phyloP scores from a whole-genome alignment of 2,113 vertebrate species.

The Eonycteris spelaea region DNA sequence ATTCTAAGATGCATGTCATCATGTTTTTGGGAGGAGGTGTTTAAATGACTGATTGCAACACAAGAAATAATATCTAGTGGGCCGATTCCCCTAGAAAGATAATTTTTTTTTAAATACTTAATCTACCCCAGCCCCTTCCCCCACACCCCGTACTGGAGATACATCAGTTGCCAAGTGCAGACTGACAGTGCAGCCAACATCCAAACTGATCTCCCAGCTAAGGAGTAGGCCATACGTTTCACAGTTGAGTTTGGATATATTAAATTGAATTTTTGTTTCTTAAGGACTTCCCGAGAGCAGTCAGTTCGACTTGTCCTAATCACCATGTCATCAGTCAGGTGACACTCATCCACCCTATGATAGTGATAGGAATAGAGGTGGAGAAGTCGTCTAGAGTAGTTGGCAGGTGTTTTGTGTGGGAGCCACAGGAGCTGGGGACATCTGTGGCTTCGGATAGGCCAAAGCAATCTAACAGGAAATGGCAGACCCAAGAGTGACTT shows the following conservation, averaged over 20 bases:
- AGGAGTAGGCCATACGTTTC: background rate
- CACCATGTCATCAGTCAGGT: background rate
- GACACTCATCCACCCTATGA: background rate
- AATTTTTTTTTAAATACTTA: background rate
- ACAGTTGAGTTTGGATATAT: background rate
- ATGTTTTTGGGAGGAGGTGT: background rate
- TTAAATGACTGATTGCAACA: background rate
- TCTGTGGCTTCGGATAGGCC: background rate
- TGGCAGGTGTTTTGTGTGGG: background rate
- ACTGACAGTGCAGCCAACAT: background rate
- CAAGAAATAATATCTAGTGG: background rate
- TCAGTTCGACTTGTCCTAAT: background rate
- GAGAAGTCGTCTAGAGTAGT: background rate
- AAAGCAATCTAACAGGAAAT: background rate
- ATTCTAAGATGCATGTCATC: background rate
- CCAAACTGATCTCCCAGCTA: background rate
- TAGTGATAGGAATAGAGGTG: background rate
- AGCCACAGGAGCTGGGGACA: background rate
- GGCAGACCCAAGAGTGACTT: background rate
- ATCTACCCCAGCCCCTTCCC: too few relatives aligned
- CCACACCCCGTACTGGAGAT: background rate
- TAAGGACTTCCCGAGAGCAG: background rate
- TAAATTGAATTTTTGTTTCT: background rate
- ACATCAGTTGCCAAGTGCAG: too few relatives aligned
- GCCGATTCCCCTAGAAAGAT: background rate